These are phyloP conservation scores for Pristionchus entomophagus DNA, from an alignment of 2,888 invertebrate genomes.

Conservation along the genomic window DNA sequence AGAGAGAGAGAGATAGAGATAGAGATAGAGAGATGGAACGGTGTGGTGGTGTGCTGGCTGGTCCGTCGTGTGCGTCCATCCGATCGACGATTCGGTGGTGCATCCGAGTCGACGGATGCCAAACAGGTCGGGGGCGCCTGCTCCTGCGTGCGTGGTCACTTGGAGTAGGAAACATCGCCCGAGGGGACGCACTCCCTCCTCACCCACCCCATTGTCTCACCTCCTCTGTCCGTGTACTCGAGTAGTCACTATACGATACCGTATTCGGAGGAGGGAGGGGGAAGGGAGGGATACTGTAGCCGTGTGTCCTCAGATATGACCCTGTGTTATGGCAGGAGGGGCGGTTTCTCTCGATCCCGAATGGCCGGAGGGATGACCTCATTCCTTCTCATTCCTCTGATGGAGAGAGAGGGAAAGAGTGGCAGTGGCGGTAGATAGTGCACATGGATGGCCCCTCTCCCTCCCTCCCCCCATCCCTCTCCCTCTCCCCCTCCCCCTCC, in stretches of 20 bases:
- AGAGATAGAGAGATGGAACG: neutral
- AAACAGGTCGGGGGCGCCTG: slow-evolving; percentile 25
- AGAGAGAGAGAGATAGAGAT: no score
- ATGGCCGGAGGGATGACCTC: slow-evolving; percentile 29
- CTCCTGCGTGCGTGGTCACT: slow-evolving; percentile 18
- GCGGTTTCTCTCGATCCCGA: neutral
- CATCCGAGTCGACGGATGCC: slow-evolving; percentile 25
- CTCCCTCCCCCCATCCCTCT: slow-evolving; percentile 51
- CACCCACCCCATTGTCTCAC: slow-evolving; percentile 35
- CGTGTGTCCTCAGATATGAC: neutral
- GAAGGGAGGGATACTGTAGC: neutral
- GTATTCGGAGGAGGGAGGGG: no score
- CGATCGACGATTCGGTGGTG: neutral
- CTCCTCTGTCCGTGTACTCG: neutral
- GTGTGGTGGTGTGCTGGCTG: neutral
- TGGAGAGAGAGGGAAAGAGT: neutral
- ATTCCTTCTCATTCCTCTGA: no score
- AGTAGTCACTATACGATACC: slow-evolving; percentile 38
- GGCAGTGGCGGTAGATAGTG: slow-evolving; percentile 30
- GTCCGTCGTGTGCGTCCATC: slow-evolving; percentile 17
- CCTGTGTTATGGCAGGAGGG: neutral
- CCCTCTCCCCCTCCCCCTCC: slow-evolving; percentile 49
- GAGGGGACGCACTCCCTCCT: slow-evolving; percentile 19
- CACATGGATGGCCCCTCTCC: slow-evolving; percentile 11
- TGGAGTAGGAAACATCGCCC: neutral